These are phyloP conservation scores for Darevskia mixta DNA, from an alignment of 2,797 vertebrate genomes.

Conservation along the genomic window DNA sequence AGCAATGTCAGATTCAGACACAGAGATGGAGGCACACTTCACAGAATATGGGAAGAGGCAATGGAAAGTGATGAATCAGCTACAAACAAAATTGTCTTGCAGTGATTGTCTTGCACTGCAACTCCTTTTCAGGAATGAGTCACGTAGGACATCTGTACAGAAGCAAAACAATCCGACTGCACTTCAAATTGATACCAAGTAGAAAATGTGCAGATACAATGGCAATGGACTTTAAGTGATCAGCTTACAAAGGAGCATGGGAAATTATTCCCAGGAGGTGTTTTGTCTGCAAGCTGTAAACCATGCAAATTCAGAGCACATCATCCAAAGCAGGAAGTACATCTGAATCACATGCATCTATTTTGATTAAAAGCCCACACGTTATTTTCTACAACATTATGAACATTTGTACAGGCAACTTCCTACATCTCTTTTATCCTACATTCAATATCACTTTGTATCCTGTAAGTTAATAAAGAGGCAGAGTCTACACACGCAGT, in stretches of 20 bases:
- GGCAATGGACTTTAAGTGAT: neutral
- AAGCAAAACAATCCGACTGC: neutral
- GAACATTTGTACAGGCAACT: neutral
- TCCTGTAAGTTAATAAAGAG: neutral
- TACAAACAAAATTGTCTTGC: slow-evolving; percentile 18
- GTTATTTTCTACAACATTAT: neutral
- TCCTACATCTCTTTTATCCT: neutral
- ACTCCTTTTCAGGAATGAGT: slow-evolving; percentile 2
- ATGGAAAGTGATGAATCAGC: slow-evolving; percentile 50
- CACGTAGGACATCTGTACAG: neutral
- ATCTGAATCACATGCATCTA: neutral
- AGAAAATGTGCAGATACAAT: slow-evolving; percentile 13
- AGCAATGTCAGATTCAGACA: slow-evolving; percentile 43
- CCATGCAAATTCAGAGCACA: neutral
- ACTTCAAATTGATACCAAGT: neutral
- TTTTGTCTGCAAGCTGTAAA: neutral
- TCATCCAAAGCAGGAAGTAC: neutral
- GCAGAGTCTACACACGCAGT: neutral
- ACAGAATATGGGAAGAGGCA: slow-evolving; percentile 15
- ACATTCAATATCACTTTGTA: neutral
- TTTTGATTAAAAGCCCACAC: neutral
- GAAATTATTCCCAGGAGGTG: neutral
- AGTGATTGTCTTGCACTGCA: neutral
- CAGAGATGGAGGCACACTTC: slow-evolving; percentile 34
- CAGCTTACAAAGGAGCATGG: neutral